phyloP scores from a whole-genome alignment of 2,888 invertebrate species.

The Sarcophaga variegata region DNA sequence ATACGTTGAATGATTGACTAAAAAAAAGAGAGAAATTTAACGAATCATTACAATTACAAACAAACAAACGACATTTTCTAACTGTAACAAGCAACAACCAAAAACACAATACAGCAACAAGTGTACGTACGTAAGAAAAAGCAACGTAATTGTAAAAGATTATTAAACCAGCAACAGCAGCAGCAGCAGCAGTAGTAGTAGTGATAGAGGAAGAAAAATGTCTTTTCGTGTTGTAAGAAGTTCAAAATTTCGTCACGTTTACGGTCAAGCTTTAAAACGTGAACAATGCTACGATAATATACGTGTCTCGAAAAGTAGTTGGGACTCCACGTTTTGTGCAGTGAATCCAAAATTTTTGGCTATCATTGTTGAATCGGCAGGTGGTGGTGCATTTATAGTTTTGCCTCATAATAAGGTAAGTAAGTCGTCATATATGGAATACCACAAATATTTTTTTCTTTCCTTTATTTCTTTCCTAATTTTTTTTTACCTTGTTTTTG shows the following conservation, averaged over 20 bases:
- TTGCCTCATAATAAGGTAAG: constrained; percentile 94
- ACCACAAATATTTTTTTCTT: background rate
- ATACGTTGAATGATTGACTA: constrained; percentile 49
- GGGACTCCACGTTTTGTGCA: constrained; percentile 99
- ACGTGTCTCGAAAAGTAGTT: constrained; percentile 97
- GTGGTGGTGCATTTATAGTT: constrained; percentile 97
- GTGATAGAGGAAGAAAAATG: constrained; percentile 84
- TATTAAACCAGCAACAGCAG: constrained; percentile 6
- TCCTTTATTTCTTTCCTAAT: constrained; percentile 2
- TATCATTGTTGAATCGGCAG: constrained; percentile 97
- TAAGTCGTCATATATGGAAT: constrained; percentile 65
- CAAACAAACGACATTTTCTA: constrained; percentile 22
- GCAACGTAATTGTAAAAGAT: background rate
- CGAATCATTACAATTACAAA: constrained; percentile 20
- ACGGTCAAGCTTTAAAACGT: constrained; percentile 91
- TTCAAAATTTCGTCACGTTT: constrained; percentile 99
- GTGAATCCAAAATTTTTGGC: constrained; percentile 99
- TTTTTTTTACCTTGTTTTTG: constrained; percentile 5
- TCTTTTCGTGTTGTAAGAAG: constrained; percentile 98
- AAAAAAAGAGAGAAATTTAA: constrained; percentile 20
- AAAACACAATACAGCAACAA: constrained; percentile 41
- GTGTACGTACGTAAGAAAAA: background rate
- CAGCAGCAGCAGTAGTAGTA: constrained; percentile 25
- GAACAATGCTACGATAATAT: constrained; percentile 99
- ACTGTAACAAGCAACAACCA: constrained; percentile 32